Evolutionary conservation across 2,113 vertebrate species (phyloP), one percentile per base, ranked within the genome.

Genomic region (Pseudolaguvia tuberculata): DNA sequence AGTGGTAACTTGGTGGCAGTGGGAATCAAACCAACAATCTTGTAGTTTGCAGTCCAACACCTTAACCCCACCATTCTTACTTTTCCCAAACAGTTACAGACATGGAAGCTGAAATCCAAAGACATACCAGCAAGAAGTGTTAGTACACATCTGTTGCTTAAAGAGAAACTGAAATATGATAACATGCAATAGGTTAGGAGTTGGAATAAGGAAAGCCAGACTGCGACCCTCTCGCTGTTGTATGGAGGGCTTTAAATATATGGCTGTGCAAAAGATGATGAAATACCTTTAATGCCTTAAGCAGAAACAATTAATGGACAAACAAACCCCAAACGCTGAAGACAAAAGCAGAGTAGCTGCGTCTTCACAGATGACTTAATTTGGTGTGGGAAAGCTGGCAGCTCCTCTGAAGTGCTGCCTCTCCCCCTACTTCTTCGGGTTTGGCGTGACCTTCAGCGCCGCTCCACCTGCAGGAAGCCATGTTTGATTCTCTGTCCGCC

Each of bases 381-480:
- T 93, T 94, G 86, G 88, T 86, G 84, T 81, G 72, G 87, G 87
- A 92, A 88, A 91, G 86, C 82, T 78, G 31, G 48, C 72, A 79
- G 83, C 90, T 86, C 86, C 86, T 76, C 88, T 83, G 75, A 86
- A 83, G 83, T 65, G 57, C 81, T 84, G 72, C 78, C 75, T 79
- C 78, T 70, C 82, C 79, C 81, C 80, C 80, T 79, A 72, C 84
- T 85, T 76, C 86, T 85, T 84, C 87, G 90, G 85, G 88, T 88
- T 85, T 84, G 78, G 77, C 3, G 6, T 92, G 93, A 93, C 93
- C 92, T 94, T 91, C 88, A 86, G 84, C 84, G 81, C 78, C 81
- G 82, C 88, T 92, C 88, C 91, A 94, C 93, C 92, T 93, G 92
- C 93, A 93, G 92, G 91, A 95, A 92, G 89, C 89, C 90, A 90